phyloP scores from a whole-genome alignment of 2,797 vertebrate species.

The Sarcophilus harrisii region DNA sequence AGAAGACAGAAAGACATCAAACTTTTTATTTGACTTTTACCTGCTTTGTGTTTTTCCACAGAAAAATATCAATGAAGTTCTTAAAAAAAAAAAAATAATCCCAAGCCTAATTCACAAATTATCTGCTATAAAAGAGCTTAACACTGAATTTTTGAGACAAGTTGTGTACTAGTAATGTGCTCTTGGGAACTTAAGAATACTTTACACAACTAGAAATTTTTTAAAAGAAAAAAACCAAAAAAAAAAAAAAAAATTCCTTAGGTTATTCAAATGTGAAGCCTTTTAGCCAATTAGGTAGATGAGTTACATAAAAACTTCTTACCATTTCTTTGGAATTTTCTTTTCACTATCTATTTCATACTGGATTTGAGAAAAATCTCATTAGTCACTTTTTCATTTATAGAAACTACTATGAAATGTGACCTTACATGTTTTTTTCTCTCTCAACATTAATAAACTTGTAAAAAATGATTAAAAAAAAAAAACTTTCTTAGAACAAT shows the following conservation, averaged over 20 bases:
- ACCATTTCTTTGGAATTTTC: background rate
- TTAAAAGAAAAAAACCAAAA: background rate
- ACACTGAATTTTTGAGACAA: background rate
- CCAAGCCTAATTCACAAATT: background rate
- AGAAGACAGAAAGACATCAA: background rate
- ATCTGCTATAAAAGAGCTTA: background rate
- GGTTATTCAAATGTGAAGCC: background rate
- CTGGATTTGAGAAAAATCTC: background rate
- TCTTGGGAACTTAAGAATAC: background rate
- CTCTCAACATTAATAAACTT: background rate
- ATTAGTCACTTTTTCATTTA: background rate
- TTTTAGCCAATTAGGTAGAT: background rate
- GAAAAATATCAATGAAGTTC: background rate
- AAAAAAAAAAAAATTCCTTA: background rate
- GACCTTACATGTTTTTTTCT: background rate
- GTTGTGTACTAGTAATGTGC: background rate
- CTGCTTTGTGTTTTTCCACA: slow-evolving; percentile 19
- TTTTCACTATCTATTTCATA: background rate
- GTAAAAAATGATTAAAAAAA: background rate
- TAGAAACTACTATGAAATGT: background rate
- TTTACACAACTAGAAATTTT: background rate
- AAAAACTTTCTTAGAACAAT: background rate
- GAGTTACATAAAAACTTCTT: background rate
- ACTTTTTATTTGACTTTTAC: background rate
- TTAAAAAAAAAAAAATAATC: background rate